Evolutionary conservation across 2,113 vertebrate species (phyloP), one percentile per base, ranked within the genome.

Genomic region (Platysternon megacephalum): DNA sequence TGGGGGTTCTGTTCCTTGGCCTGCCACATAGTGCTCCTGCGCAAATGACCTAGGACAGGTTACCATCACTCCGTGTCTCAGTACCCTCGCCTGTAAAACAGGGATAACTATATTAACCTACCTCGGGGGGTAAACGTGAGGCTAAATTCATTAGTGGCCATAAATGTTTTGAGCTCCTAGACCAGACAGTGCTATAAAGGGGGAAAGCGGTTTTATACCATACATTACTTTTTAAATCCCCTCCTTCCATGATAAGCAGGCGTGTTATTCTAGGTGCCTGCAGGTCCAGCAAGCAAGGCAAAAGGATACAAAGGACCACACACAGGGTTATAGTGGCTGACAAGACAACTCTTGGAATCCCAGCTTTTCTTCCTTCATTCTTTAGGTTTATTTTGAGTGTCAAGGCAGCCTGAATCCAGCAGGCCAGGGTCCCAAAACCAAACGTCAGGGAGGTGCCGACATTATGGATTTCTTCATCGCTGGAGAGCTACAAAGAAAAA

Each of bases 261-360:
- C 12, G 35, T 0, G 6, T 2, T 19, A 44, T 1, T 17, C 26
- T 28, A 78, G 42, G 44, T 1, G 87, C 29, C 72, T 55, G 46
- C 11, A 51, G 49, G 81, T 42, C 72, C 3, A 3, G 26, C 39
- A 16, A 85, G 32, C 1, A 0, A 76, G 48, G 79, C 68, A 28
- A 94, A 99, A 99, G 99, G 99, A 99, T 99, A 99, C 99, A 98
- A 80, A 99, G 97, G 56, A 99, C 97, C 88, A 99, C 97, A 1
- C 98, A 99, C 94, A 98, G 86, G 6, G 99, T 99, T 96, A 99
- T 98, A 28, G 94, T 93, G 2, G 96, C 99, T 0, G 99, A 99
- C 87, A 99, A 89, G 90, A 98, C 94, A 21, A 99, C 98, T 13
- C 99, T 98, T 4, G 98, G 86, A 87, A 99, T 97, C 6, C 98